phyloP scores from a whole-genome alignment of 1,140 invertebrate genomes.

The Neotoxoptera formosana region DNA sequence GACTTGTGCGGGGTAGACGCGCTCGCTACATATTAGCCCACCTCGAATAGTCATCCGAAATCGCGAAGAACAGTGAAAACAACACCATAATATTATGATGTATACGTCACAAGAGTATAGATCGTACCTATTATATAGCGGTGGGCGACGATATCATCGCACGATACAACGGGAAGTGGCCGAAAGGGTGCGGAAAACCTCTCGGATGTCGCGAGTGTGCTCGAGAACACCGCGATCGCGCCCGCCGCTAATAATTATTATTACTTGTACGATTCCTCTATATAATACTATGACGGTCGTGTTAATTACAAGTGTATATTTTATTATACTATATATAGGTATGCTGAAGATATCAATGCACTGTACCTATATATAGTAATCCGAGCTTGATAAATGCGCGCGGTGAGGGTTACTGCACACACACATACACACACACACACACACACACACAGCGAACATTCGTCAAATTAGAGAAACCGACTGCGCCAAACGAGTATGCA shows the following conservation, averaged over 20 bases:
- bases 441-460: not conserved
- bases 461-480: constrained; percentile 55
- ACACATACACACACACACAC: not conserved
- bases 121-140: not conserved
- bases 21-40: not conserved
- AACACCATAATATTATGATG: too few species aligned
- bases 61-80: not conserved
- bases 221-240: not conserved
- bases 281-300: not conserved
- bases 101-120: too few species aligned
- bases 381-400: constrained; percentile 49
- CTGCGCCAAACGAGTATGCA: constrained; percentile 36
- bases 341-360: not conserved
- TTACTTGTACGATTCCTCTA: not conserved
- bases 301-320: not conserved
- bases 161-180: not conserved
- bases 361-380: constrained; percentile 36
- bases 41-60: not conserved
- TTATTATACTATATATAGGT: not conserved
- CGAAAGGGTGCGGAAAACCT: not conserved
- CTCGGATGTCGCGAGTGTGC: not conserved
- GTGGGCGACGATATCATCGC: too few species aligned
- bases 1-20: not conserved
- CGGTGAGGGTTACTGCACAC: not conserved
- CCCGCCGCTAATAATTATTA: constrained; percentile 36